Base-by-base conservation (phyloP, 1,140 invertebrate species). In the Eubasilissa regina region DNA sequence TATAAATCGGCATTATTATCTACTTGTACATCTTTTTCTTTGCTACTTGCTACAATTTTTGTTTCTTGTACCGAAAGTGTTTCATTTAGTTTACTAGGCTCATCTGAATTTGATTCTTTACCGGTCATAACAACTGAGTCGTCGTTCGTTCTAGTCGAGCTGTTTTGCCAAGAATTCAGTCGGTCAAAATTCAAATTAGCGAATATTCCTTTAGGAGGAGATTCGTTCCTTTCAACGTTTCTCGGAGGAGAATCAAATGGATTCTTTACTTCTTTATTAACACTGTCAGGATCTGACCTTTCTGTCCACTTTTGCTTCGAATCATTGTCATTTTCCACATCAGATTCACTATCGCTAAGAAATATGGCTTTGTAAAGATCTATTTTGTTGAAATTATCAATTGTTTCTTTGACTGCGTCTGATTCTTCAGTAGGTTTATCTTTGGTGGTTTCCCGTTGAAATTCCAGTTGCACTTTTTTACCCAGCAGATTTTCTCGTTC, bases 141-240 rank as follows among this genome's bases (percentile, higher is more conserved):
- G 21, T 80, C 78, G 56, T 75, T 80, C 60, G 78, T 83, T 56
- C 56, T 79, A 48, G 80, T 80, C 68, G 85, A 83, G 70, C 80
- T 83, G 81, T 89, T 88, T 68, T 87, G 87, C 86, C 88, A 91
- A 13, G 87, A 87, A 74, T 89, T 87, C 0, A 92, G 81, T 84
- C 87, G 88, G 79, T 93, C 92, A 12, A 94, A 89, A 87, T 94
- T 92, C 21, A 95, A 86, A 79, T 94, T 93, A 0, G 93, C 93
- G 84, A 95, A 95, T 72, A 95, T 94, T 1, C 94, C 94, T 78
- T 92, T 89, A 0, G 93, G 92, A 0, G 93, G 93, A 6, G 93
- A 94, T 10, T 86, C 90, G 76, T 94, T 94, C 70, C 92, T 89
- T 80, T 92, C 86, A 0, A 89, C 62, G 84, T 92, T 92, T 15